These are phyloP conservation scores for Manacus vitellinus DNA, from an alignment of 2,113 vertebrate species.

Conservation along the genomic window DNA sequence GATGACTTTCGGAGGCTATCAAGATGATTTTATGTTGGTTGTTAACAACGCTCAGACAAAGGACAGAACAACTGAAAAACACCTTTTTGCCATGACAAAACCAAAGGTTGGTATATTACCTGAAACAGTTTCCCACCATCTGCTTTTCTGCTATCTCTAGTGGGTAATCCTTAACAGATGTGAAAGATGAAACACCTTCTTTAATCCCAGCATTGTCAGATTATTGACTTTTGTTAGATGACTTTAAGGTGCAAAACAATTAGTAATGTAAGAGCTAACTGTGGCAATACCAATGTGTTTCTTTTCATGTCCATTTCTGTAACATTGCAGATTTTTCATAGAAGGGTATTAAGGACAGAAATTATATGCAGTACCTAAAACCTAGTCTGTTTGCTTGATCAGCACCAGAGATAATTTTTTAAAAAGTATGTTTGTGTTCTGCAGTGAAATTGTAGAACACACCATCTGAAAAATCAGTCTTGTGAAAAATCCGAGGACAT, in stretches of 20 bases:
- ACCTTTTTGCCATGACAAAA: slow-evolving; percentile 88
- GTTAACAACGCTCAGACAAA: slow-evolving; percentile 78
- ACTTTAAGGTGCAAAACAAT: background rate
- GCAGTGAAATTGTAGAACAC: background rate
- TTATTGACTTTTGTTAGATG: background rate
- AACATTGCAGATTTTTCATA: background rate
- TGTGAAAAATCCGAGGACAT: background rate
- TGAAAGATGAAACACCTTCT: slow-evolving; percentile 31
- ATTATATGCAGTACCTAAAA: background rate
- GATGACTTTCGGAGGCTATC: slow-evolving; percentile 92
- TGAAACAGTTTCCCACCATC: background rate
- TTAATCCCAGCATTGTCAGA: background rate
- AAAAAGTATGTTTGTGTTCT: background rate
- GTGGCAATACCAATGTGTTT: background rate
- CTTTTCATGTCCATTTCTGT: background rate
- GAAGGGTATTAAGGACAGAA: background rate
- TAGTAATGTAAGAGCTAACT: background rate
- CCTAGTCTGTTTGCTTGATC: background rate
- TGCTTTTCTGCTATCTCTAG: background rate
- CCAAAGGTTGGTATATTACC: slow-evolving; percentile 84
- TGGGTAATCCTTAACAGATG: background rate
- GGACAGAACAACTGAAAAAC: slow-evolving; percentile 87
- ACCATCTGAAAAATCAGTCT: background rate
- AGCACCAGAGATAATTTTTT: background rate
- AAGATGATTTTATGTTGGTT: slow-evolving; percentile 94